phyloP scores from a whole-genome alignment of 2,888 invertebrate species.

The Mythimna pallens region DNA sequence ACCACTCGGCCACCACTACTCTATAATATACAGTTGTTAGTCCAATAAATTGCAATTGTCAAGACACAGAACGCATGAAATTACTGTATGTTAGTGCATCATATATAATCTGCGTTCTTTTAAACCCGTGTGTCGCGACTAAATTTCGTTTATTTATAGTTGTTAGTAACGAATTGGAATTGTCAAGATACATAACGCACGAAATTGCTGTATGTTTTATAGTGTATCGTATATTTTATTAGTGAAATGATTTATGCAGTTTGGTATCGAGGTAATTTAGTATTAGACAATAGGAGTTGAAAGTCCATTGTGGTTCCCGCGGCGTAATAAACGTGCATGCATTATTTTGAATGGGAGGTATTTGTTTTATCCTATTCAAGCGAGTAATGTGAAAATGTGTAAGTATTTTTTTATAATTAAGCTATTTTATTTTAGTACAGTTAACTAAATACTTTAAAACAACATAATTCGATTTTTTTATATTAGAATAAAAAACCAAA shows the following conservation, averaged over 20 bases:
- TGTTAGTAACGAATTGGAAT: constrained; percentile 43
- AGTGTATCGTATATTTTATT: constrained; percentile 23
- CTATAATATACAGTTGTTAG: too few relatives aligned
- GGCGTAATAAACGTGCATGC: constrained; percentile 9
- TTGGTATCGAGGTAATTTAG: constrained; percentile 31
- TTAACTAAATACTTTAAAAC: too few relatives aligned
- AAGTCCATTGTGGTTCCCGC: constrained; percentile 26
- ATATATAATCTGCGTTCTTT: not conserved
- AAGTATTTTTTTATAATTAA: not conserved
- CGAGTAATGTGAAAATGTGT: not conserved
- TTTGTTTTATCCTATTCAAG: constrained; percentile 7
- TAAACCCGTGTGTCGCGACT: constrained; percentile 19
- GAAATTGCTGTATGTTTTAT: constrained; percentile 20
- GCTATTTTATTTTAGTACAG: not conserved
- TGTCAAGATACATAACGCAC: constrained; percentile 36
- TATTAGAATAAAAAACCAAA: too few relatives aligned
- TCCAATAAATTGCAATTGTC: too few relatives aligned
- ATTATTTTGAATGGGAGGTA: not conserved
- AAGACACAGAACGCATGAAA: constrained; percentile 30
- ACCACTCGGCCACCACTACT: too few relatives aligned
- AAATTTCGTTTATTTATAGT: constrained; percentile 42
- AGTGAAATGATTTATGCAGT: constrained; percentile 36
- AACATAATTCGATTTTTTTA: too few relatives aligned
- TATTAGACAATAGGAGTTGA: constrained; percentile 37
- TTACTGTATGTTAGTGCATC: constrained; percentile 12